Percentiles rank a stretch among this genome's conserved stretches.
Conservation (phyloP, 2,113 vertebrate genomes). For the Mastomys natalensis region DNA sequence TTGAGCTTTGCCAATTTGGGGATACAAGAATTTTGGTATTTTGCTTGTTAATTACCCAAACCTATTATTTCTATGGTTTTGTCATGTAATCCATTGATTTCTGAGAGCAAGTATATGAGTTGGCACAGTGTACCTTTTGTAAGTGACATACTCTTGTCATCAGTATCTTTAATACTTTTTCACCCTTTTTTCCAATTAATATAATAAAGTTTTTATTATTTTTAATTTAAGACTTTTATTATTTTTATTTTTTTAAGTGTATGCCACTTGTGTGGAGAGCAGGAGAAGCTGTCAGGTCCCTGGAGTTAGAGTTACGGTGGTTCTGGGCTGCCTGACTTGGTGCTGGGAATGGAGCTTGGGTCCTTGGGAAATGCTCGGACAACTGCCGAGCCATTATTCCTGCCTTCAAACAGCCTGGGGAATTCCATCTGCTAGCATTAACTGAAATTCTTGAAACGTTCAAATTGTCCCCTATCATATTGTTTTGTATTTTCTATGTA, state of each 20-base stretch:
- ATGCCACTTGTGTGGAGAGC: not conserved
- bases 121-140: not conserved
- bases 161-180: not conserved
- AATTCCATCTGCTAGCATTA: not conserved
- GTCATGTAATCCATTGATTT: not conserved
- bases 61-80: not conserved
- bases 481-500: not conserved
- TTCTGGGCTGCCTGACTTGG: not conserved
- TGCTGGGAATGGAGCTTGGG: not conserved
- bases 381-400: not conserved
- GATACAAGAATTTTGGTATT: not conserved
- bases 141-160: not conserved
- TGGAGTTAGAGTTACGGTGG: not conserved
- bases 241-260: not conserved
- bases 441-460: not conserved
- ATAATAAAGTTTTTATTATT: not conserved
- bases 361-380: not conserved
- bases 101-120: not conserved
- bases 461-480: not conserved
- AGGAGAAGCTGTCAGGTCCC: not conserved
- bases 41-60: not conserved
- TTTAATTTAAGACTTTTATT: not conserved
- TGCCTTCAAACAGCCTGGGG: not conserved
- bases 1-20: not conserved
- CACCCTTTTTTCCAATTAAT: not conserved